Conservation (phyloP, 2,797 vertebrate genomes). For the Pseudomugil gertrudae region DNA sequence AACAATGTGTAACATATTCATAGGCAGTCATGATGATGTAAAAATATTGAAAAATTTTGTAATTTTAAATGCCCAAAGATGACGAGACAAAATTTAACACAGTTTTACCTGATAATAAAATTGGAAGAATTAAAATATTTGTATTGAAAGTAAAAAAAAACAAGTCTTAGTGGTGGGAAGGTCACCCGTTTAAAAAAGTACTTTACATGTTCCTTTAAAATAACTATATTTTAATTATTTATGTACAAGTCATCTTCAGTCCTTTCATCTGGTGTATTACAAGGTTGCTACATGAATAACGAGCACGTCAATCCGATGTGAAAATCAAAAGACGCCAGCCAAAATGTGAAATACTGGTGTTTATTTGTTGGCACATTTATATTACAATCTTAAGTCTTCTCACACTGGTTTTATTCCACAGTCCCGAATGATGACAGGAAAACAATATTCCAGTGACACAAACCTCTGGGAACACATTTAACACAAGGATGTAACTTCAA, state of each 20-base stretch:
- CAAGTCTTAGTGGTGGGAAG: not conserved
- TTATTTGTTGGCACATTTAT: conserved; percentile 90
- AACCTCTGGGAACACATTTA: conserved; percentile 60
- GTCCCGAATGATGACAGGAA: conserved; percentile 79
- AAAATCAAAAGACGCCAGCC: conserved; percentile 12
- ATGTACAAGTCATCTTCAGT: not conserved
- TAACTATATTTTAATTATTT: no score
- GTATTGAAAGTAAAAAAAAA: not conserved
- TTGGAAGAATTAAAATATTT: no score
- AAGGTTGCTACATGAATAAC: not conserved
- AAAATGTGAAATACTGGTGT: conserved; percentile 88
- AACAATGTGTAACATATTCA: no score
- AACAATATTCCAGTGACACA: conserved; percentile 77
- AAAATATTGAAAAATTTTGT: no score
- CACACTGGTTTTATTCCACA: conserved; percentile 82
- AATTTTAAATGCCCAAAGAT: no score
- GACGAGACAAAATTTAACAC: no score
- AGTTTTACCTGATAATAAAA: no score
- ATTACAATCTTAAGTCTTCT: conserved; percentile 88
- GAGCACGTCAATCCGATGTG: not conserved
- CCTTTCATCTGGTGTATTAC: not conserved
- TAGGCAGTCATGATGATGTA: no score
- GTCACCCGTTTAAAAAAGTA: not conserved
- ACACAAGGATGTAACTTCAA: conserved; percentile 58
- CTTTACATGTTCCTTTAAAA: no score